Evolutionary conservation across 2,113 vertebrate genomes (phyloP), one percentile per base, ranked within the genome.

Genomic region (Ascaphus truei): DNA sequence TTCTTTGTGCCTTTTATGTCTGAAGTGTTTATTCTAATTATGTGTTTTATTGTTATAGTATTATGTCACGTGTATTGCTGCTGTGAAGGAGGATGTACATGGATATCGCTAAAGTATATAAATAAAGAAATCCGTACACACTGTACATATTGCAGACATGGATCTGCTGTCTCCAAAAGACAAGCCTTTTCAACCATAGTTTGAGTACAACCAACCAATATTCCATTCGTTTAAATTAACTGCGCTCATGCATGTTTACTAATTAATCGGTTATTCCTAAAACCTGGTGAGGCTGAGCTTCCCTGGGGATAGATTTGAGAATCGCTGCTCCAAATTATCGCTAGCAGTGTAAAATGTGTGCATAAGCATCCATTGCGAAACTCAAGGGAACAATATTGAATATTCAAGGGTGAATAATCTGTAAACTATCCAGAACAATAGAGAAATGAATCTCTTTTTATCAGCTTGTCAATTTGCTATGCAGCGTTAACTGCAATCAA

Each of bases 391-490:
- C 51, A 55, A 30, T 55, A 55, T 31, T 55, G 51, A 55, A 55
- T 55, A 31, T 30, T 55, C 51, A 55, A 55, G 51, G 51, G 29
- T 55, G 51, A 55, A 55, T 55, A 55, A 55, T 55, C 51, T 33
- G 51, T 55, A 55, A 55, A 33, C 29, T 27, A 55, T 55, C 51
- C 31, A 55, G 30, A 55, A 55, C 29, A 55, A 55, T 55, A 55
- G 51, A 12, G 13, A 15, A 31, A 55, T 55, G 51, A 30, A 55
- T 55, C 29, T 55, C 26, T 55, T 55, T 25, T 55, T 55, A 55
- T 29, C 51, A 55, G 29, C 51, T 55, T 55, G 51, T 55, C 51
- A 55, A 55, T 55, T 55, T 55, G 51, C 51, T 55, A 33, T 27
- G 12, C 51, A 30, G 51, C 31, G n/a, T 55, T 55, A 16, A 29